Evolutionary conservation across 2,888 invertebrate genomes (phyloP), one percentile per base, ranked within the genome.

Genomic region (Megaustenia siamemsis): DNA sequence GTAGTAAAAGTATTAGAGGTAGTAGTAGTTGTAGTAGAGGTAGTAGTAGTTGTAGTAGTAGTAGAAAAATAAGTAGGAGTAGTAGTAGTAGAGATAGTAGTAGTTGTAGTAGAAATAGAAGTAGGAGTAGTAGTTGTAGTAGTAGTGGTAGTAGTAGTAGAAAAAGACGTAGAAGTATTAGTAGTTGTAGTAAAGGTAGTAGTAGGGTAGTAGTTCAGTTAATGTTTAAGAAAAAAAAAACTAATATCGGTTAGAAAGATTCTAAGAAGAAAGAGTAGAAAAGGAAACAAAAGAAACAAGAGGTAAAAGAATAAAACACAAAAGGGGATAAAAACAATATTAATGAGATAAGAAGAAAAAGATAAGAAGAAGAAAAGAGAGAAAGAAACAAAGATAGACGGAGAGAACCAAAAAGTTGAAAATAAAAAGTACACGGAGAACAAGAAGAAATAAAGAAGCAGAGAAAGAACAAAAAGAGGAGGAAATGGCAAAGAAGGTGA

Each of bases 141-240:
- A n/a, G 63, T n/a, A 63, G 63, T 8, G 28, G 63, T n/a, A 63
- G 63, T n/a, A 63, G 63, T n/a, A 63, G 63, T n/a, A 63, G 18
- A n/a, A 3, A 28, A n/a, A 5, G n/a, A n/a, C 1, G 63, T 8
- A n/a, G 63, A n/a, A n/a, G 63, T 28, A 5, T 10, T 10, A 8
- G 63, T 28, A 4, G 63, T 10, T 3, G 10, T 28, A 1, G 28
- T 28, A n/a, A 10, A 63, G 0, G 63, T 28, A 8, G 63, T 28
- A 0, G 63, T 28, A n/a, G 63, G n/a, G n/a, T n/a, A n/a, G n/a
- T n/a, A n/a, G n/a, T n/a, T n/a, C n/a, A n/a, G n/a, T n/a, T n/a
- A n/a, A n/a, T n/a, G n/a, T n/a, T n/a, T n/a, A 56, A 12, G 56
- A 56, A 49, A 18, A 49, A 49, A 18, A 49, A 49, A 18, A 49